Conservation (phyloP, 2,797 vertebrate genomes). For the Adelosebastes latens region DNA sequence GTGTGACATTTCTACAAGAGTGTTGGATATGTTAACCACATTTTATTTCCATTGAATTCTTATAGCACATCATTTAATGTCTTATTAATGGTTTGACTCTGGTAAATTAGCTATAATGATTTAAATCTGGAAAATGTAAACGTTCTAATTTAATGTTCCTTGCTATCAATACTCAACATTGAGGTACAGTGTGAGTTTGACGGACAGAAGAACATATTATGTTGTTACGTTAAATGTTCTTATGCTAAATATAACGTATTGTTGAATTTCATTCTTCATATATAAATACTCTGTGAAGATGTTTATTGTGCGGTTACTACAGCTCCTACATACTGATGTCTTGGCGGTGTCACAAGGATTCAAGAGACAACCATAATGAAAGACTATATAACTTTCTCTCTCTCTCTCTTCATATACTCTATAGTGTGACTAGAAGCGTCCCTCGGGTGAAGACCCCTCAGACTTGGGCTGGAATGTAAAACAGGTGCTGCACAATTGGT, state of each 20-base stretch:
- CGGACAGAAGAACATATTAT: neutral
- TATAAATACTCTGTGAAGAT: neutral
- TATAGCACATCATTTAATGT: neutral
- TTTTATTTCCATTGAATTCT: neutral
- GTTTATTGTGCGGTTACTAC: neutral
- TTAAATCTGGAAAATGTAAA: neutral
- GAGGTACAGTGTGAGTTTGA: neutral
- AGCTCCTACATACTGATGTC: neutral
- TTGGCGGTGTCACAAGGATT: neutral
- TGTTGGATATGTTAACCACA: neutral
- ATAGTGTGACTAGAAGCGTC: conserved; percentile 39
- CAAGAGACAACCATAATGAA: conserved; percentile 1
- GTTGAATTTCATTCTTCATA: neutral
- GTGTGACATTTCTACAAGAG: neutral
- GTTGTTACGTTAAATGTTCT: neutral
- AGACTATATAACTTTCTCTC: conserved; percentile 4
- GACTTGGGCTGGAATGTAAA: conserved; percentile 78
- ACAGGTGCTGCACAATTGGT: conserved; percentile 82
- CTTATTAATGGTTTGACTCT: neutral
- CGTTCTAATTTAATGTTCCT: neutral
- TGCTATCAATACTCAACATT: neutral
- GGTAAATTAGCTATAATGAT: neutral
- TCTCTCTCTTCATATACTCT: conserved; percentile 30
- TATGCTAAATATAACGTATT: neutral
- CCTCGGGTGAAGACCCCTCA: conserved; percentile 45